Base-by-base conservation (phyloP, 2,797 vertebrate species). In the Uromys caudimaculatus region DNA sequence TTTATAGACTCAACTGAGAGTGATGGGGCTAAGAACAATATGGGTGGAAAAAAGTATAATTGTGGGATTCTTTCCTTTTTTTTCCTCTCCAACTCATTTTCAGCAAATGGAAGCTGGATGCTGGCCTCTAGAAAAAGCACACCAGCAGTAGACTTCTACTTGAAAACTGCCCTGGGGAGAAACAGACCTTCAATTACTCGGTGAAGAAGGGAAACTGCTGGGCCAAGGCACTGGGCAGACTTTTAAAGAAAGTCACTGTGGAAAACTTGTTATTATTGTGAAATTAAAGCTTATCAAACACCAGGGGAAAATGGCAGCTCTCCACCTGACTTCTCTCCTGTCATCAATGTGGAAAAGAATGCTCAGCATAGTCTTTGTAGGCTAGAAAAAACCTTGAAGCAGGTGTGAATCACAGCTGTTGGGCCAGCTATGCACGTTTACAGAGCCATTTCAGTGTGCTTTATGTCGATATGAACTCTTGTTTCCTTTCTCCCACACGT, bases 101-200 rank as follows among this genome's bases (percentile, higher is more conserved):
- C 75, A 90, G 35, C 52, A 95, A 97, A 86, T 90, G 94, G 97
- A 94, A 75, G 81, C 93, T 92, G 82, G 95, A 82, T 87, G 73
- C 90, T 89, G 79, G 58, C 93, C 91, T 96, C 79, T 71, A 90
- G 95, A 92, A 95, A 93, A 93, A 96, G 93, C 76, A 54, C 27
- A 76, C 35, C 92, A 69, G 90, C 38, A 14, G 14, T 23, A 41
- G 93, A 44, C n/a, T 95, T 98, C 97, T 64, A 52, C 62, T 97
- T 95, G 79, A 84, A 97, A 97, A 90, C 76, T 29, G 44, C 82
- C 82, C 76, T 84, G 89, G 62, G 94, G 89, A 85, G 82, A 95
- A 96, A 73, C n/a, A 97, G 91, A 91, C 3, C 3, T 93, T 93
- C 71, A 91, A 14, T 90, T 96, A 84, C 82, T 38, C 27, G 1